Conservation (phyloP, 2,797 vertebrate species). For the Sparus aurata region DNA sequence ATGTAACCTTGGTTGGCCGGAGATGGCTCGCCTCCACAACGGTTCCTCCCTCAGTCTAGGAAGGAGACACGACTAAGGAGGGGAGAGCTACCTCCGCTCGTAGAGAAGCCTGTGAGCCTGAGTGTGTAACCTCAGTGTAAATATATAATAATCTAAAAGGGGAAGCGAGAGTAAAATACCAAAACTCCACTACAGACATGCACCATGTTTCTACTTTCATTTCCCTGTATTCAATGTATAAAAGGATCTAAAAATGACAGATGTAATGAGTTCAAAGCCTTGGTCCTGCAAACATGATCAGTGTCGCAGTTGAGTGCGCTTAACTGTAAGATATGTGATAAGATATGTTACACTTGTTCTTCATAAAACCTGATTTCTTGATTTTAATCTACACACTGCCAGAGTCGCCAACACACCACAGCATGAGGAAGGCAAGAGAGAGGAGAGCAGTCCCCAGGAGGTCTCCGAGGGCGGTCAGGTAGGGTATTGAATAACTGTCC, state of each 20-base stretch:
- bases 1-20: too few species aligned
- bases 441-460: slow-evolving; percentile 93
- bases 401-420: slow-evolving; percentile 90
- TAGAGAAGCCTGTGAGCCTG: too few species aligned
- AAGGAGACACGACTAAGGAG: too few species aligned
- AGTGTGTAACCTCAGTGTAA: too few species aligned
- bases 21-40: too few species aligned
- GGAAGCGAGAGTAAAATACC: too few species aligned
- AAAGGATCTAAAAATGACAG: background rate
- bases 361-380: background rate
- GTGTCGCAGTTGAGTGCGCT: background rate
- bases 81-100: too few species aligned
- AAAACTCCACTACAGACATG: too few species aligned
- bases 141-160: too few species aligned
- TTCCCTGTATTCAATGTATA: background rate
- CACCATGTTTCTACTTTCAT: background rate
- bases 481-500: slow-evolving; percentile 95
- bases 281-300: background rate
- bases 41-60: too few species aligned
- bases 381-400: slow-evolving; percentile 74
- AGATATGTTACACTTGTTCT: background rate
- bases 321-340: too few species aligned
- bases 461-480: slow-evolving; percentile 95
- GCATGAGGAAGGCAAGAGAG: slow-evolving; percentile 90
- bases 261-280: background rate